phyloP scores from a whole-genome alignment of 2,113 vertebrate genomes.

The Odocoileus hemionus region DNA sequence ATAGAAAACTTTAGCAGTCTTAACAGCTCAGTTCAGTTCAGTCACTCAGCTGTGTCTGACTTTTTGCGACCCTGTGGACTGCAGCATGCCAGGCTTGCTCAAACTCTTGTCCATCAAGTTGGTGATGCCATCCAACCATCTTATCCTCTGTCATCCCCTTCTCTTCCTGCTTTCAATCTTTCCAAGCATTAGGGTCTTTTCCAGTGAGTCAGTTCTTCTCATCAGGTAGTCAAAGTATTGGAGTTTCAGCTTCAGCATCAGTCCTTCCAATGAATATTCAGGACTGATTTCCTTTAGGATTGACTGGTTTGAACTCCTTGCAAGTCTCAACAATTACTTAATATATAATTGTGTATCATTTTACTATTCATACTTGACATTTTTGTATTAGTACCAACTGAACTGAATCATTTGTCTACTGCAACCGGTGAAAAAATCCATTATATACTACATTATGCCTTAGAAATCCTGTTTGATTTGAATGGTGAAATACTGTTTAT shows the following conservation, averaged over 20 bases:
- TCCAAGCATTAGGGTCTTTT: neutral
- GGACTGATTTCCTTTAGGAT: neutral
- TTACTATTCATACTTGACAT: neutral
- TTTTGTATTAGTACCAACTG: neutral
- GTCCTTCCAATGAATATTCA: neutral
- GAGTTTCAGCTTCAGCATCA: neutral
- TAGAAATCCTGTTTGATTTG: neutral
- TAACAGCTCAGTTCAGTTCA: neutral
- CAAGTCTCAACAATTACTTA: neutral
- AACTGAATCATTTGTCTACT: neutral
- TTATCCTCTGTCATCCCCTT: neutral
- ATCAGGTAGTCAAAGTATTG: neutral
- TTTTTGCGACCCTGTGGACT: accelerated
- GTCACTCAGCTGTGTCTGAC: neutral
- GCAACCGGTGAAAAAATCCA: neutral
- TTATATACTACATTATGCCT: neutral
- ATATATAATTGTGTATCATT: constrained; percentile 31
- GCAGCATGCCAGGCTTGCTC: neutral
- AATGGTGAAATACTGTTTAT: neutral
- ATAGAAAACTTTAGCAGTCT: neutral
- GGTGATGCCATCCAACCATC: neutral
- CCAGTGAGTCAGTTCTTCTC: neutral
- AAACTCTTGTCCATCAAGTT: neutral
- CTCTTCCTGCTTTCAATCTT: neutral
- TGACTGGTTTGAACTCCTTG: neutral